Evolutionary conservation across 2,113 vertebrate genomes (phyloP).

Genomic region (Syrmaticus mikado): DNA sequence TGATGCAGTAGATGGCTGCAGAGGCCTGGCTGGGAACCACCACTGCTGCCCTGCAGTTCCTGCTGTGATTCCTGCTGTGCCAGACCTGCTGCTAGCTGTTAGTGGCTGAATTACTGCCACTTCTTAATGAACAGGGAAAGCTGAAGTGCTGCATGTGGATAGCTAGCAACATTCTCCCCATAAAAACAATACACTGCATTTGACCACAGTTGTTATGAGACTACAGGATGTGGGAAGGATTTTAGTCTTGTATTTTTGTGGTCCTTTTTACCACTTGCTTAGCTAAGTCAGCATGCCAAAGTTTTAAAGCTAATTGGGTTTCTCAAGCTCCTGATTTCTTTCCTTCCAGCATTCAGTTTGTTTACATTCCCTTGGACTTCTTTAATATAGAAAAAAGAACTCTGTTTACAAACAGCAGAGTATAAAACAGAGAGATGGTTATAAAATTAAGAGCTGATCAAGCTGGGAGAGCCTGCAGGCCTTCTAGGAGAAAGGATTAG

Average conservation of each 20-base stretch:
- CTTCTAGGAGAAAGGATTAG: not conserved
- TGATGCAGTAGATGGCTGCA: not conserved
- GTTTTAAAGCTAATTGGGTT: constrained; percentile 60
- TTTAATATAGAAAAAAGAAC: not conserved
- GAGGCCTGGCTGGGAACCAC: not conserved
- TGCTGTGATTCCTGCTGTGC: not conserved
- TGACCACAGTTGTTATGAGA: not conserved
- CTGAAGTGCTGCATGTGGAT: not conserved
- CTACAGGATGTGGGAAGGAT: not conserved
- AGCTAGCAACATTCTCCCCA: not conserved
- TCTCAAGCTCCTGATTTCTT: constrained; percentile 50
- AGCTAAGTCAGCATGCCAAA: constrained; percentile 40
- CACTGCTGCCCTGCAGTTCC: rapidly evolving
- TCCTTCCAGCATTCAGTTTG: constrained; percentile 49
- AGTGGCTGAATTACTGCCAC: not conserved
- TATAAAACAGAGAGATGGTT: constrained; percentile 1
- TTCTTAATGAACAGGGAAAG: not conserved
- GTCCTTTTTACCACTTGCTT: not conserved
- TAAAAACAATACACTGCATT: not conserved
- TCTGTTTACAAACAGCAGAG: constrained; percentile 51
- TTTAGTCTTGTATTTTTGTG: not conserved
- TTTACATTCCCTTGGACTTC: constrained; percentile 55
- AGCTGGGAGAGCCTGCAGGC: not conserved
- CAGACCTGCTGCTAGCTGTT: not conserved
- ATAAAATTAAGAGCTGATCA: not conserved